Evolutionary conservation across 1,140 invertebrate species (phyloP).

Genomic region (Contarinia nasturtii): DNA sequence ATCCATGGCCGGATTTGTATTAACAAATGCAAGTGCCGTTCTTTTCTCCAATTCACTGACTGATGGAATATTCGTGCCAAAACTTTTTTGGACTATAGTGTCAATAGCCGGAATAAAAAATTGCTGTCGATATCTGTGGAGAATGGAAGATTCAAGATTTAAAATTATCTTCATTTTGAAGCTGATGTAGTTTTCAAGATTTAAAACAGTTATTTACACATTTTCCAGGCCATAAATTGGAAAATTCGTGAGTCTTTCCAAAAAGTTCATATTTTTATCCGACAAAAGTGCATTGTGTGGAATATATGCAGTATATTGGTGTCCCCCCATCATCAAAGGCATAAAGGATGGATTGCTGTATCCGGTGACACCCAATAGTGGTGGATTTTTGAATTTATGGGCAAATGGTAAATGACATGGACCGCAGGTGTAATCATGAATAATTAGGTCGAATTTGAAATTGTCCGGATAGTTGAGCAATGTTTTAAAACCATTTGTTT

Average conservation of each 20-base stretch:
- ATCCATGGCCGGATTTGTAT: conserved; percentile 24
- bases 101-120: neutral
- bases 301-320: neutral
- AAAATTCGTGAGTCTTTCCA: neutral
- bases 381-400: conserved; percentile 3
- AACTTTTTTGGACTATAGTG: neutral
- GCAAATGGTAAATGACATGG: neutral
- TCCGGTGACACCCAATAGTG: neutral
- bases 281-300: neutral
- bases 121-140: neutral
- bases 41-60: neutral
- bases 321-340: neutral
- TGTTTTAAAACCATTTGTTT: neutral
- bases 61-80: neutral
- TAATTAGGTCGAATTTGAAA: conserved; percentile 1
- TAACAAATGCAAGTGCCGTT: conserved; percentile 22
- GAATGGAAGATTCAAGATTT: neutral
- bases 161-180: neutral
- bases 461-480: conserved; percentile 2
- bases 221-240: neutral
- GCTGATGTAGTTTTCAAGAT: neutral
- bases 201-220: neutral
- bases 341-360: neutral
- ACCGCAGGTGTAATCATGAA: conserved; percentile 1
- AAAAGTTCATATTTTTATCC: neutral